Evolutionary conservation across 2,888 invertebrate species (phyloP), one percentile per base, ranked within the genome.

Genomic region (Salpingus planirostris): DNA sequence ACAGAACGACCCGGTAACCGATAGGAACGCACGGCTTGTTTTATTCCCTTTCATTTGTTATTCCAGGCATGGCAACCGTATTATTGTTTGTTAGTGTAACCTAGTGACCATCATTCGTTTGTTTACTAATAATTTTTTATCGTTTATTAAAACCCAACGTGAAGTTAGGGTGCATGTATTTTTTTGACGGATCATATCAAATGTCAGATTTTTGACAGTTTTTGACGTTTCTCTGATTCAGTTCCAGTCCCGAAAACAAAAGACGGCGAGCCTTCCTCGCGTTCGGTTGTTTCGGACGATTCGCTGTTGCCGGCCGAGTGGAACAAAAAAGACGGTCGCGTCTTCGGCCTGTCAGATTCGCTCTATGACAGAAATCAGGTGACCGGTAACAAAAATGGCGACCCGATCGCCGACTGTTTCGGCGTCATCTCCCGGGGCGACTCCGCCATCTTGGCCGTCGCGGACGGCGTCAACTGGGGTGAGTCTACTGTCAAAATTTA

Each of bases 381-480:
- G 25, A 85, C 80, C 32, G 76, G 78, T 43, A 67, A 69, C 44
- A 60, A 60, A 45, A 73, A 76, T 67, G 88, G 88, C 1, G 82
- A 82, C 60, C 90, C 90, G 1, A 83, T 90, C 42, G 90, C 90
- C 10, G 90, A 90, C 65, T 84, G 87, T 49, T 90, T 84, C 65
- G 89, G 82, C 1, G 68, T 90, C 38, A 79, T 78, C 21, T 73
- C 75, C 3, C 66, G 78, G 28, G 69, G 70, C n/a, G 82, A 88
- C 65, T 81, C 78, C 39, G 80, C 82, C 10, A 71, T 88, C 34
- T 67, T 90, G 60, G 81, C 83, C 8, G 71, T 91, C 34, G 90
- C 89, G 2, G 90, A 90, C 66, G 90, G 90, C 13, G 90, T 90
- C 2, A 90, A 91, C 65, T 91, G 90, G 90, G 90, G 90, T 62